phyloP scores from a whole-genome alignment of 2,888 invertebrate genomes.

The Apotomis betuletana region DNA sequence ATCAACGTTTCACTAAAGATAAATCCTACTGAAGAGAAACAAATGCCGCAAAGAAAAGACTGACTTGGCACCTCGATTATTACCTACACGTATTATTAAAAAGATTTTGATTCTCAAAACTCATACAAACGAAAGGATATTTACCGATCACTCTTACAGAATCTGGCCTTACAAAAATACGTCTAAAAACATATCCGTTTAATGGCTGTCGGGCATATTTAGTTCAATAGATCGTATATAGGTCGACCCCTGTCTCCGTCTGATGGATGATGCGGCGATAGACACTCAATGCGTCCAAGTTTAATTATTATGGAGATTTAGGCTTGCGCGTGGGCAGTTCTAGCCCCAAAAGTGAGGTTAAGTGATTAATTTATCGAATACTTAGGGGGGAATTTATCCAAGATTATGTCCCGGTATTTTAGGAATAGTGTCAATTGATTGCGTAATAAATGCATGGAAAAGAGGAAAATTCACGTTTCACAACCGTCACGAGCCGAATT shows the following conservation, averaged over 20 bases:
- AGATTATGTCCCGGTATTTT: not conserved
- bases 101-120: too few species aligned
- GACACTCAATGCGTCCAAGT: slow-evolving; percentile 64
- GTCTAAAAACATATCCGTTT: slow-evolving; percentile 13
- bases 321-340: slow-evolving; percentile 15
- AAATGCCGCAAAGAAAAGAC: too few species aligned
- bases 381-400: not conserved
- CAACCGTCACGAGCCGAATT: too few species aligned
- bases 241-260: slow-evolving; percentile 62
- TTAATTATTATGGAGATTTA: slow-evolving; percentile 42
- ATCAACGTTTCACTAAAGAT: too few species aligned
- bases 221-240: slow-evolving; percentile 37
- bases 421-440: too few species aligned
- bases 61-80: too few species aligned
- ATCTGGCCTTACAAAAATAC: slow-evolving; percentile 8
- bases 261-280: slow-evolving; percentile 76
- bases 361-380: slow-evolving; percentile 24
- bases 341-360: slow-evolving; percentile 39
- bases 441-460: too few species aligned
- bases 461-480: too few species aligned
- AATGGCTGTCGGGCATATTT: slow-evolving; percentile 26
- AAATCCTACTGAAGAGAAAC: too few species aligned
- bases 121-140: too few species aligned
- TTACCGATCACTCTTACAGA: not conserved
- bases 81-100: too few species aligned